Evolutionary conservation across 2,888 invertebrate species (phyloP).

Genomic region (Carabus problematicus): DNA sequence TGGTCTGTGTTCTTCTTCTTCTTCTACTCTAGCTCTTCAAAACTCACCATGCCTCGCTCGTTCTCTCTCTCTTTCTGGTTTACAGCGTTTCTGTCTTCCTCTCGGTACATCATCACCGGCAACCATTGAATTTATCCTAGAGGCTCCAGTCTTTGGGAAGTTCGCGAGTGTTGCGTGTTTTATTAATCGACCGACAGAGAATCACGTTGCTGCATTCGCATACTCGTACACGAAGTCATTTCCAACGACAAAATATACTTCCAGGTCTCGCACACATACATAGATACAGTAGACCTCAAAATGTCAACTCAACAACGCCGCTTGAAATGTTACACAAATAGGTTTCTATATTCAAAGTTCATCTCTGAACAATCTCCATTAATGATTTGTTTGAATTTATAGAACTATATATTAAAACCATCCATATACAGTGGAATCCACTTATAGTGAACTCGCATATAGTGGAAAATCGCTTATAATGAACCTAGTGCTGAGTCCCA

Average conservation of each 20-base stretch:
- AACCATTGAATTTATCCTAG: slow-evolving; percentile 10
- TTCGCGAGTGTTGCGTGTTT: slow-evolving; percentile 35
- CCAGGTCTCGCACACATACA: not conserved
- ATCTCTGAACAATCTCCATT: too few species aligned
- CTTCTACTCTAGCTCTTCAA: not conserved
- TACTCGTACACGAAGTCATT: slow-evolving; percentile 25
- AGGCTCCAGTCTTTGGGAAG: slow-evolving; percentile 4
- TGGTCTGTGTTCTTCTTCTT: slow-evolving; percentile 28
- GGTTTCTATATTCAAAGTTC: too few species aligned
- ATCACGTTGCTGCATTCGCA: slow-evolving; percentile 30
- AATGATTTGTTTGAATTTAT: too few species aligned
- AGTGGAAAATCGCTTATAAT: too few species aligned
- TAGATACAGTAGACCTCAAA: too few species aligned
- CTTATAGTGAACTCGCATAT: too few species aligned
- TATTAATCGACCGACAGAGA: slow-evolving; percentile 25
- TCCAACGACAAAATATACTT: slow-evolving; percentile 23
- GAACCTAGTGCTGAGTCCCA: too few species aligned
- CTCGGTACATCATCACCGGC: not conserved
- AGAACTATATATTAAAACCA: too few species aligned
- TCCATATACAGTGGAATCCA: too few species aligned
- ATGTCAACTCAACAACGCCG: too few species aligned
- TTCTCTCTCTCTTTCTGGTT: not conserved
- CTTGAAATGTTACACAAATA: too few species aligned
- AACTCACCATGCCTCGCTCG: slow-evolving; percentile 1
- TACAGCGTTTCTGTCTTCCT: not conserved